Evolutionary conservation across 2,113 vertebrate species (phyloP).

Genomic region (Alouatta palliata): DNA sequence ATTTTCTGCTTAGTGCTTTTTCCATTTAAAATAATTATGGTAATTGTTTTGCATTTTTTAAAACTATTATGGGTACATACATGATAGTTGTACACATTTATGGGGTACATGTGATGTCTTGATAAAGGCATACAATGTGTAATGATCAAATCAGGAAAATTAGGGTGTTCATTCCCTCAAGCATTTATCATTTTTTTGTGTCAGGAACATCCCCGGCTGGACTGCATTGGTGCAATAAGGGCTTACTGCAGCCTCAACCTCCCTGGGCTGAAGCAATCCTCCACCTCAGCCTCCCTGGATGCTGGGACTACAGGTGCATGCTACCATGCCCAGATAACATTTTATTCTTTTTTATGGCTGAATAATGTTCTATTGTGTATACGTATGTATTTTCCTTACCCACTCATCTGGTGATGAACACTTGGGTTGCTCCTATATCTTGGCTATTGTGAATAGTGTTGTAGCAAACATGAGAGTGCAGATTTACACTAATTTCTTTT

Average conservation of each 20-base stretch:
- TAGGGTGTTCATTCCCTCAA: neutral
- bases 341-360: neutral
- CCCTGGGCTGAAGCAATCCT: too few relatives aligned
- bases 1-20: neutral
- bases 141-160: neutral
- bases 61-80: neutral
- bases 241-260: too few relatives aligned
- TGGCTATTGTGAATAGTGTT: neutral
- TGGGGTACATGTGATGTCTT: neutral
- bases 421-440: neutral
- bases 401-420: neutral
- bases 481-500: neutral
- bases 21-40: neutral
- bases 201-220: neutral
- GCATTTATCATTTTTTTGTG: neutral
- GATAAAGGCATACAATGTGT: neutral
- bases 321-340: too few relatives aligned
- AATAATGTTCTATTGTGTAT: neutral
- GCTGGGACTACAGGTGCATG: too few relatives aligned
- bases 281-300: too few relatives aligned
- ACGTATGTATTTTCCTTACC: neutral
- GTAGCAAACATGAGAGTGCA: neutral
- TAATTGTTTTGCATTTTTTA: neutral
- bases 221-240: too few relatives aligned
- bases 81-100: neutral